These are phyloP conservation scores for Heliconius charithonia DNA, from an alignment of 2,888 invertebrate species.

Conservation along the genomic window DNA sequence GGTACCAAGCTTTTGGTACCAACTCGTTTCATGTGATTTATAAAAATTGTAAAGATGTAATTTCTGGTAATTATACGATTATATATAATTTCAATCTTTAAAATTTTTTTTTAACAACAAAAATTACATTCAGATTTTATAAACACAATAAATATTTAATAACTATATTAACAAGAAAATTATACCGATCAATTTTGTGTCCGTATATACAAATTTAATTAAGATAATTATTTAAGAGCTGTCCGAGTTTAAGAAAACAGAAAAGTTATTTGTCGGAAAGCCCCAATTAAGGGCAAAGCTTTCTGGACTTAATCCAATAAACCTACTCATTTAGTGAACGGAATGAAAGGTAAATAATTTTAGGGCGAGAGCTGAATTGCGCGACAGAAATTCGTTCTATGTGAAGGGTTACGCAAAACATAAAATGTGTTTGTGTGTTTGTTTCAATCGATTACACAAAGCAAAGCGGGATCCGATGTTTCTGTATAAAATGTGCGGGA, in stretches of 20 bases:
- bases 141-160: neutral
- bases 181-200: conserved; percentile 41
- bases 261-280: conserved; percentile 82
- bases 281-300: conserved; percentile 82
- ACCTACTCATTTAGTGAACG: conserved; percentile 81
- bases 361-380: conserved; percentile 63
- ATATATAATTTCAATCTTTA: neutral
- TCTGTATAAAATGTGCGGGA: conserved; percentile 53
- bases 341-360: conserved; percentile 82
- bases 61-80: neutral
- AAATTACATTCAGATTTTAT: neutral
- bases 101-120: no score
- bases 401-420: conserved; percentile 55
- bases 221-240: conserved; percentile 78
- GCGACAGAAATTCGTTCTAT: conserved; percentile 62
- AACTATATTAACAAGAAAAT: neutral
- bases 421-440: conserved; percentile 52
- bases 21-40: no score
- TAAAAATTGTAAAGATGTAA: no score
- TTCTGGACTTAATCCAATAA: conserved; percentile 83
- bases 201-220: conserved; percentile 73
- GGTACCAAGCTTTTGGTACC: no score
- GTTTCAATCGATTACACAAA: conserved; percentile 58
- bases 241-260: conserved; percentile 81
- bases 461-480: conserved; percentile 57